Evolutionary conservation across 1,140 invertebrate species (phyloP), one percentile per base, ranked within the genome.

Genomic region (Limonius californicus): DNA sequence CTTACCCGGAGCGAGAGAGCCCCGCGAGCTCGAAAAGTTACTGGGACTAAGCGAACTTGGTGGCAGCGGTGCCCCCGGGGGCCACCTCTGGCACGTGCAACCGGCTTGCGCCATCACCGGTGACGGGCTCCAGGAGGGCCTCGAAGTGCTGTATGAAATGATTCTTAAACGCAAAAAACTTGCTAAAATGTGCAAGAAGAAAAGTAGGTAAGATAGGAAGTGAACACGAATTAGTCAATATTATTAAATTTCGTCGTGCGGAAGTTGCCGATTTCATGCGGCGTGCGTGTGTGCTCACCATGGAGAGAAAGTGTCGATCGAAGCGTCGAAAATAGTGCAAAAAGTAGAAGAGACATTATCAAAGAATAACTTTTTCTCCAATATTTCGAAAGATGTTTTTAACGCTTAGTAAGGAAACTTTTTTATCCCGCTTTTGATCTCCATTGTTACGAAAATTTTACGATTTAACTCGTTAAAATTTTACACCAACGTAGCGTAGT

Each of bases 31-130:
- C 64, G 92, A 95, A 74, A 91, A 90, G 73, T 81, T 94, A 11
- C 77, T 96, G 39, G 92, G 92, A 1, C 83, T 98, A 14, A 84
- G 90, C 63, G 95, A 98, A 74, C 75, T 98, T 53, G 81, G 61
- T 74, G 80, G 81, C 1, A 80, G 79, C 6, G 78, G 81, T 9
- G 79, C 82, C 57, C 70, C 73, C 9, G 68, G 68, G 0, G 79
- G 79, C 30, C 89, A 90, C 67, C 79, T 89, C 32, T 95, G 90
- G 87, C 88, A 91, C 72, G 89, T 97, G 18, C 92, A 96, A 72
- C 92, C 94, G 1, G 91, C 94, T 0, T 98, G 95, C 77, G 95
- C 95, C 54, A 94, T 98, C 62, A 99, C 94, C 7, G 95, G 96
- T 1, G 95, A 99, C 72, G 96, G 95, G 21, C 82, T 99, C 0